A percentile compares a stretch with the other conserved stretches of the same genome.
These are phyloP conservation scores for Ericerus pela DNA, from an alignment of 1,140 invertebrate species.

Conservation along the genomic window DNA sequence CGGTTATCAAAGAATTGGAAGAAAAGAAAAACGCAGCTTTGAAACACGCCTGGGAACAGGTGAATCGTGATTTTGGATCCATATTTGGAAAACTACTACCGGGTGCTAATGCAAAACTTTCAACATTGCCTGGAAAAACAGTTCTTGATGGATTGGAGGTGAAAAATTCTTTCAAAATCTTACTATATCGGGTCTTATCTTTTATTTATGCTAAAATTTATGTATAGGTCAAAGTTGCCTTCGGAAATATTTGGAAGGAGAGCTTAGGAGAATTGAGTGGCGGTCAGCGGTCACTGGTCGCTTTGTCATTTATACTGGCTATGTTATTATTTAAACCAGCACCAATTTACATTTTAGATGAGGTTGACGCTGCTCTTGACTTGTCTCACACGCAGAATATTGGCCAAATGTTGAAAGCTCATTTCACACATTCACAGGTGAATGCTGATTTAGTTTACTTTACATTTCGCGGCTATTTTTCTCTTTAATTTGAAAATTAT, in stretches of 20 bases:
- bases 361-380: constrained; percentile 97
- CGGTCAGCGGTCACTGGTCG: constrained; percentile 90
- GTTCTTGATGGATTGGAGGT: constrained; percentile 80
- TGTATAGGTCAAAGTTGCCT: constrained; percentile 71
- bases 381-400: constrained; percentile 98
- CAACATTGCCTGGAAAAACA: constrained; percentile 53
- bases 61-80: constrained; percentile 85
- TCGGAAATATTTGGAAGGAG: constrained; percentile 93
- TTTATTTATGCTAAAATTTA: constrained; percentile 19
- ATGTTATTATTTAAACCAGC: constrained; percentile 96
- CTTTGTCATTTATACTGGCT: constrained; percentile 87
- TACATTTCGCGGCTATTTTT: too few relatives aligned
- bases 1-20: constrained; percentile 75
- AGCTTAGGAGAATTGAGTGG: constrained; percentile 89
- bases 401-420: constrained; percentile 82
- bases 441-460: background rate
- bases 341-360: constrained; percentile 95
- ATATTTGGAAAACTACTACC: constrained; percentile 87
- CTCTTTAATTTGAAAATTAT: too few relatives aligned
- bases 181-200: background rate
- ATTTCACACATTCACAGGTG: constrained; percentile 88
- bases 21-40: constrained; percentile 74
- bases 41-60: constrained; percentile 59
- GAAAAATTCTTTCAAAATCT: constrained; percentile 20
- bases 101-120: constrained; percentile 71